A percentile compares a stretch with the other conserved stretches of the same genome.
phyloP scores from a whole-genome alignment of 2,888 invertebrate species.

The Idaea dimidiata region DNA sequence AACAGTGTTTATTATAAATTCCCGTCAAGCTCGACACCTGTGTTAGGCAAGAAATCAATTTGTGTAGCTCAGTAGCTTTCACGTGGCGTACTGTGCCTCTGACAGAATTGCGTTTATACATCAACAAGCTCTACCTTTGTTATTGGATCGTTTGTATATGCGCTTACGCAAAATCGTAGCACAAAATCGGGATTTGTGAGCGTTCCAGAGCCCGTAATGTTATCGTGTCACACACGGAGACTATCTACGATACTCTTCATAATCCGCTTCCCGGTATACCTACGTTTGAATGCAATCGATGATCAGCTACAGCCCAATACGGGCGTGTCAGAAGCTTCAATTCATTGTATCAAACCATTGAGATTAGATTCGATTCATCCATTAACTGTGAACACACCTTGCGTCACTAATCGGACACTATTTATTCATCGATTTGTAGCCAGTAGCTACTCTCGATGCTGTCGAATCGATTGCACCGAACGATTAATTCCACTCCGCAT shows the following conservation, averaged over 20 bases:
- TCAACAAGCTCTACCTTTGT: not conserved
- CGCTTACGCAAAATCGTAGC: conserved; percentile 35
- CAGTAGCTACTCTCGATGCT: conserved; percentile 64
- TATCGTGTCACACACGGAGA: too few relatives aligned
- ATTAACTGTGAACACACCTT: conserved; percentile 62
- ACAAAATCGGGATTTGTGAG: conserved; percentile 14
- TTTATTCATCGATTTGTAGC: conserved; percentile 75
- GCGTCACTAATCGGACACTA: conserved; percentile 66
- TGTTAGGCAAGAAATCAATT: conserved; percentile 49
- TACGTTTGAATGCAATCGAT: conserved; percentile 37
- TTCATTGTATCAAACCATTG: conserved; percentile 51
- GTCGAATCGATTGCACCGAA: conserved; percentile 66
- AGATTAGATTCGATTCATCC: conserved; percentile 60
- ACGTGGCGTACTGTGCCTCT: conserved; percentile 32
- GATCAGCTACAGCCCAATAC: conserved; percentile 58
- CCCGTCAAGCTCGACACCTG: conserved; percentile 55
- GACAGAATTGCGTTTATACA: conserved; percentile 6
- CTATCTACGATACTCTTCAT: too few relatives aligned
- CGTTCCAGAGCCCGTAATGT: too few relatives aligned
- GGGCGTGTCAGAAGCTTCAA: conserved; percentile 46
- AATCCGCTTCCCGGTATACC: too few relatives aligned
- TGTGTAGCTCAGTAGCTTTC: conserved; percentile 59
- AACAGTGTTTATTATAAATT: conserved; percentile 64
- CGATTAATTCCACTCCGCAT: conserved; percentile 70
- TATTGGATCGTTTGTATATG: conserved; percentile 23